Evolutionary conservation across 2,797 vertebrate genomes (phyloP), one percentile per base, ranked within the genome.

Genomic region (Onychomys leucogaster): DNA sequence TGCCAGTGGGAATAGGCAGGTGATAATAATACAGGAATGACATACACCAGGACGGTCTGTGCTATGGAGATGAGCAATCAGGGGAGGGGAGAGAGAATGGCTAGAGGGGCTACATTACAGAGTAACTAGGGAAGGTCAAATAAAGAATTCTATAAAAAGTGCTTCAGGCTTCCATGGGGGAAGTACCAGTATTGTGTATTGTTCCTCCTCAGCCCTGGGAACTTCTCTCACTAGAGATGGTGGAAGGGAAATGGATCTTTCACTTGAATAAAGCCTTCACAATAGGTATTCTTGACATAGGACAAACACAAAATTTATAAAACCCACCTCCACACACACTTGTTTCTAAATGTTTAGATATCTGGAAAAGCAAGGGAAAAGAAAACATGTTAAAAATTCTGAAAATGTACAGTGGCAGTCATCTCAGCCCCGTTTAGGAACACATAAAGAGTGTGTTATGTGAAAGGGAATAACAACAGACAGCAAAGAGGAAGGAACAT

Each of bases 171-270:
- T 96, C 84, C 37, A 43, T 73, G 85, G 59, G 83, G 96, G 95
- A 97, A 97, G 78, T 95, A 12, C 78, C n/a, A 32, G 59, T 83
- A 97, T 98, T 97, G 97, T 97, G 82, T 41, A 94, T 97, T 98
- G 98, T 97, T 97, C 87, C 65, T 95, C 5, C 11, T 76, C 34
- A 90, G 90, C 46, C 95, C 86, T 97, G 96, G 90, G 95, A 97
- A 98, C 89, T 94, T 86, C 85, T 97, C 97, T 94, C 90, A 90
- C 63, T 11, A 61, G 37, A 94, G 61, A 57, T 90, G 32, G 55
- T 43, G 43, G 76, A 96, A 97, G 95, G 96, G 97, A 98, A 97
- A 91, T 96, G 49, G 91, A 37, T 46, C 92, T 93, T 32, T 65
- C 92, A 73, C 52, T 96, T 94, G 85, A 96, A 94, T 95, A 77